Evolutionary conservation across 2,797 vertebrate species (phyloP), one percentile per base, ranked within the genome.

Genomic region (Notoglanidium macrostoma): DNA sequence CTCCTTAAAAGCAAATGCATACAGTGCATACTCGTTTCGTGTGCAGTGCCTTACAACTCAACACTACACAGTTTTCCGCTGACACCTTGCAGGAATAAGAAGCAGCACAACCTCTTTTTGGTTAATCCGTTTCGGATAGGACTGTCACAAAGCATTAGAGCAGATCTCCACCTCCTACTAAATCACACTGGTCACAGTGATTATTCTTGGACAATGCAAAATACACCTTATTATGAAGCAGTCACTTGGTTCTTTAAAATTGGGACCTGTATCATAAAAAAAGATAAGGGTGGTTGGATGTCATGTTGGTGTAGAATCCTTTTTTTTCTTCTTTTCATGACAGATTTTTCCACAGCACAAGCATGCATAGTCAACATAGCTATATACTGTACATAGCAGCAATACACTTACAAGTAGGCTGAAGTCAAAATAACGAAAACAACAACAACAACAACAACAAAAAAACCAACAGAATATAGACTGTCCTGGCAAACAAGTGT

Each of bases 101-200:
- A 90, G 79, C 40, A 59, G 55, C 63, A 55, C 89, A 67, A 74
- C 29, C 76, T 88, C 46, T 85, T 84, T 86, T 84, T 78, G 74
- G 85, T 83, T 81, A 90, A 91, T 90, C 87, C 77, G 73, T 70
- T 79, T 74, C 59, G 84, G 87, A 91, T 80, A 90, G 84, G 77
- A 89, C 87, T 89, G 88, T 92, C 89, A 89, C 85, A 88, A 82
- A 77, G 74, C 83, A 89, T 92, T 91, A 90, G 78, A 63, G n/a
- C 26, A 89, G 87, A 88, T 90, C 88, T 83, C 83, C 67, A 88
- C 77, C 23, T 51, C 49, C 65, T 84, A 68, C 79, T 40, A 74
- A 90, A 90, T 88, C 83, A 89, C 85, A 76, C 76, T 68, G 67
- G 40, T 88, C 59, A 68, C 79, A 84, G 63, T 89, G 87, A 87